Conservation (phyloP, 1,140 invertebrate species). For the Andrena cerasifolii region DNA sequence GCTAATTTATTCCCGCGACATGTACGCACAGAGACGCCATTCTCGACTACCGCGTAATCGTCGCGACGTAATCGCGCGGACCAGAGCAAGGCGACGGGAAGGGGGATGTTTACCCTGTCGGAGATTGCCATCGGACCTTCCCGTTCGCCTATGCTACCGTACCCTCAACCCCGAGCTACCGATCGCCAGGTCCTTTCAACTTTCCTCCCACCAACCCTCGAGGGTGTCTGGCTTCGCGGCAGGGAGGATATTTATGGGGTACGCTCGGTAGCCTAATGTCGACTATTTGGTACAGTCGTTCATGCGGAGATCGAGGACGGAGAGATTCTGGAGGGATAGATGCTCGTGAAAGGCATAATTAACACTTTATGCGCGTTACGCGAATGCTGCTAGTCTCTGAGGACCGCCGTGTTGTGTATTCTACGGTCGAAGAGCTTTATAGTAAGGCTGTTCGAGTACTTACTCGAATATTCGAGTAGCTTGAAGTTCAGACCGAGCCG, state of each 20-base stretch:
- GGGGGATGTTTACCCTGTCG: slow-evolving; percentile 18
- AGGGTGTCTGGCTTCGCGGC: too few relatives aligned
- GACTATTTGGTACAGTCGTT: not conserved
- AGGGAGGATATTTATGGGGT: too few relatives aligned
- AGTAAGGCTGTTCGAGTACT: too few relatives aligned
- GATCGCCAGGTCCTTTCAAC: not conserved
- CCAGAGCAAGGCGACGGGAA: slow-evolving; percentile 1
- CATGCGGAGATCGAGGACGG: not conserved
- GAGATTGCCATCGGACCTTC: slow-evolving; percentile 27
- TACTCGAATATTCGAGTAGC: too few relatives aligned
- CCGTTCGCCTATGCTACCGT: not conserved
- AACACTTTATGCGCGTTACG: too few relatives aligned
- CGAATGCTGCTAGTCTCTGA: too few relatives aligned
- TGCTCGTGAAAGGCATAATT: too few relatives aligned
- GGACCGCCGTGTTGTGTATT: too few relatives aligned
- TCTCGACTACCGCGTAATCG: slow-evolving; percentile 76
- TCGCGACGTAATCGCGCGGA: slow-evolving; percentile 54
- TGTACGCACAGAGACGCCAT: slow-evolving; percentile 77
- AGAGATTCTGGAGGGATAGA: too few relatives aligned
- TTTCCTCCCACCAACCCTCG: too few relatives aligned
- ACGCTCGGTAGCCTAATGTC: not conserved
- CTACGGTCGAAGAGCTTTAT: too few relatives aligned
- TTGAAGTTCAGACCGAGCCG: too few relatives aligned
- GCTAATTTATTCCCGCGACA: slow-evolving; percentile 82
- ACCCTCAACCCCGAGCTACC: not conserved